Evolutionary conservation across 2,888 invertebrate species (phyloP), one percentile per base, ranked within the genome.

Genomic region (Hypomecis atomaria): DNA sequence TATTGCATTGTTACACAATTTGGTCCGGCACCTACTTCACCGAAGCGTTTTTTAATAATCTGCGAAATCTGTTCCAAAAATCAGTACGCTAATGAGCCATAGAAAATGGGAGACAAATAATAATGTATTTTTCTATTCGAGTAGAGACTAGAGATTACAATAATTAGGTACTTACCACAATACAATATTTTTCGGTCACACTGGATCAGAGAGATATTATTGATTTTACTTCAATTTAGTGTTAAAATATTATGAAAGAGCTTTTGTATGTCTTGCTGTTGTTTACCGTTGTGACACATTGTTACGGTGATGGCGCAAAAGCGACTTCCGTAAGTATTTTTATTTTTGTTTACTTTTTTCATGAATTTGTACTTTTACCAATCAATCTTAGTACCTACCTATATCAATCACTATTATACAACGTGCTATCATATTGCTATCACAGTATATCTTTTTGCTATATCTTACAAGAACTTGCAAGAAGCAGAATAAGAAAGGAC

Each of bases 241-340:
- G 13, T n/a, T 11, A 13, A 38, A 11, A 38, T 33, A 38, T 37
- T n/a, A 49, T 60, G 60, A 37, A 34, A 43, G 0, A 11, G 11
- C 36, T 43, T 43, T 13, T 49, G 3, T 36, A 23, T 37, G n/a
- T n/a, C 9, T 61, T 11, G 4, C 9, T 50, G 6, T 50, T 50
- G 5, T 37, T 49, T 43, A 8, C n/a, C 9, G 37, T 11, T 56
- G 44, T 44, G 9, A 13, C 37, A 49, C 49, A 33, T 54, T 11
- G 43, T 11, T 9, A 10, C 37, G 50, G 33, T 40, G 10, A 52
- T 47, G 47, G 10, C 4, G 38, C 47, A n/a, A 55, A 49, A 23
- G n/a, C 7, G 13, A 49, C 38, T 6, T 66, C 62, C 10, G 63
- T 63, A 58, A 63, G 66, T 63, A 9, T 50, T 50, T 5, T 40